Conservation (phyloP, 53 echinoderm and acorn worm genomes). For the Paracentrotus lividus region DNA sequence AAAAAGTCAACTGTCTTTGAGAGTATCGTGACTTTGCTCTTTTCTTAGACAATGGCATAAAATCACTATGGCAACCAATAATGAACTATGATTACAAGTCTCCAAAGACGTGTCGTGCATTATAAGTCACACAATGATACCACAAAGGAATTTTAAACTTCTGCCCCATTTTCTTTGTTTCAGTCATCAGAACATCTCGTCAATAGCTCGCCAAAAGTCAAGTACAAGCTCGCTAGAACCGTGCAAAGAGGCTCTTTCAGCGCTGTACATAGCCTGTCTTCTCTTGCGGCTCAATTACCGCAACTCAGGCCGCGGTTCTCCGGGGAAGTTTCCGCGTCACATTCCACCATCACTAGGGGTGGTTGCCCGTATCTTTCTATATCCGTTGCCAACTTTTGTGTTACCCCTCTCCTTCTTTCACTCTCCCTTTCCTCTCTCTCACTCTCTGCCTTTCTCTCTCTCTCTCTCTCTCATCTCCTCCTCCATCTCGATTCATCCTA, state of each 20-base stretch:
- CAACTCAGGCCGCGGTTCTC: constrained; percentile 42
- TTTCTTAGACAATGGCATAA: not conserved
- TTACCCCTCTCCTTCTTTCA: not conserved
- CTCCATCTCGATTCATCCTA: too few relatives aligned
- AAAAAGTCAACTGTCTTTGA: too few relatives aligned
- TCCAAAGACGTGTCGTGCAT: not conserved
- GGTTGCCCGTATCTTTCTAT: constrained; percentile 61
- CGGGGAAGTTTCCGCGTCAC: constrained; percentile 40
- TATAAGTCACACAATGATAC: not conserved
- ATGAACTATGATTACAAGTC: not conserved
- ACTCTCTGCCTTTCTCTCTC: not conserved
- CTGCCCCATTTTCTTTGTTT: constrained; percentile 44
- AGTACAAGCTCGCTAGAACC: not conserved
- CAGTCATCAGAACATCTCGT: constrained; percentile 20
- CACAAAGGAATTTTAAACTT: constrained; percentile 10
- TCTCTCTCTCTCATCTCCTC: not conserved
- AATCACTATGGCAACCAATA: not conserved
- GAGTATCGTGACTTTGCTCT: not conserved
- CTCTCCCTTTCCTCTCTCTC: not conserved
- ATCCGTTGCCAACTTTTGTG: constrained; percentile 24
- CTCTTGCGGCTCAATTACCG: constrained; percentile 63
- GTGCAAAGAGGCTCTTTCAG: constrained; percentile 26
- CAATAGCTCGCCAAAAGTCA: constrained; percentile 3
- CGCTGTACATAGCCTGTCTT: not conserved
- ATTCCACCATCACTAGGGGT: constrained; percentile 53